Evolutionary conservation across 2,797 vertebrate species (phyloP).

Genomic region (Catostomus latipinnis): DNA sequence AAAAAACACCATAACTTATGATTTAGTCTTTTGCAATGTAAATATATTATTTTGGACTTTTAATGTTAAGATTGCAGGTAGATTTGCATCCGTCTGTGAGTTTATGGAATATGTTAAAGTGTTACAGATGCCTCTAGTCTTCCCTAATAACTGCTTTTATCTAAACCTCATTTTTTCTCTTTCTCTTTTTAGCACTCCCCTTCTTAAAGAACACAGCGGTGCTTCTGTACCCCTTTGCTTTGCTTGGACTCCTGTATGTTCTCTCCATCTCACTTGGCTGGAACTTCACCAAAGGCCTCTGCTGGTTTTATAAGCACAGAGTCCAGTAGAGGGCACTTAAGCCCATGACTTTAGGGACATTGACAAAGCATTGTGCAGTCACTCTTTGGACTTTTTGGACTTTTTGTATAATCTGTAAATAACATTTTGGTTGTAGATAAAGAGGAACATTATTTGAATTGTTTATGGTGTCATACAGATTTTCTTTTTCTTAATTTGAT

Average conservation of each 20-base stretch:
- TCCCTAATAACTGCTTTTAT: no score
- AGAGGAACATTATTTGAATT: conserved; percentile 58
- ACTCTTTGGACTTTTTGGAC: conserved; percentile 38
- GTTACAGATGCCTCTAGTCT: no score
- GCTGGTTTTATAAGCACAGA: conserved; percentile 93
- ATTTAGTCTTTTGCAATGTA: no score
- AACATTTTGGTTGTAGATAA: conserved; percentile 67
- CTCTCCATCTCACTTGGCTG: conserved; percentile 91
- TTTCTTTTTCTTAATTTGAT: conserved; percentile 56
- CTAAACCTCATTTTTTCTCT: not conserved
- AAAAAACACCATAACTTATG: no score
- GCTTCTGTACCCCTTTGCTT: conserved; percentile 92
- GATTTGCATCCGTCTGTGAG: no score
- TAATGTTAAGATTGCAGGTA: no score
- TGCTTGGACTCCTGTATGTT: conserved; percentile 86
- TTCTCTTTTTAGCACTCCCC: conserved; percentile 81
- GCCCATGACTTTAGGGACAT: not conserved
- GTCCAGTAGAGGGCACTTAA: conserved; percentile 79
- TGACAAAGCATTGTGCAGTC: conserved; percentile 4
- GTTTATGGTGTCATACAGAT: conserved; percentile 59
- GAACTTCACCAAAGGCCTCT: conserved; percentile 94
- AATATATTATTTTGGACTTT: no score
- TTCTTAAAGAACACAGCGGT: conserved; percentile 94
- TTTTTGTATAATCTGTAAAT: conserved; percentile 80
- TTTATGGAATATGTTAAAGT: no score